Evolutionary conservation across 2,888 invertebrate genomes (phyloP).

Genomic region (Drosophila mayaguana): DNA sequence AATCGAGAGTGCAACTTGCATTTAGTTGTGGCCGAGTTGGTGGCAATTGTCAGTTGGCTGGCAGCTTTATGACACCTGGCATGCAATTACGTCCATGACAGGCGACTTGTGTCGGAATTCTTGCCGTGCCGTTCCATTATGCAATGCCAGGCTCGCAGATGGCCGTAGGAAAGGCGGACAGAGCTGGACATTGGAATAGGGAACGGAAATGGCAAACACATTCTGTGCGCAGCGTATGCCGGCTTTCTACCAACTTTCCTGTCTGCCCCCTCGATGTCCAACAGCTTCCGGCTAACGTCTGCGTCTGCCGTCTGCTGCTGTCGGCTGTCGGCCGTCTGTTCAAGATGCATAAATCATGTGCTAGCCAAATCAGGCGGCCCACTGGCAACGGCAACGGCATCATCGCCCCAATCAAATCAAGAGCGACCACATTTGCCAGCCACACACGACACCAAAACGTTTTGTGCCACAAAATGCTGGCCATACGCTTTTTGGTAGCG

Average conservation of each 20-base stretch:
- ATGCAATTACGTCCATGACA: constrained; percentile 55
- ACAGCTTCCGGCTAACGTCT: constrained; percentile 33
- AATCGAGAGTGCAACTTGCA: constrained; percentile 48
- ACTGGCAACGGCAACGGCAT: constrained; percentile 39
- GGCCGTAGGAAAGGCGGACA: background rate
- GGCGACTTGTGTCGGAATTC: constrained; percentile 29
- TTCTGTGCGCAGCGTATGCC: constrained; percentile 11
- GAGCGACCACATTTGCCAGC: constrained; percentile 47
- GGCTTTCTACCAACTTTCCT: constrained; percentile 32
- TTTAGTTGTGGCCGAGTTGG: constrained; percentile 21
- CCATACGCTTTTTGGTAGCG: constrained; percentile 69
- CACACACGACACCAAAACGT: constrained; percentile 53
- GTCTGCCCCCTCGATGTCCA: constrained; percentile 11
- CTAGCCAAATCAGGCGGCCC: constrained; percentile 33
- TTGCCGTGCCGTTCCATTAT: constrained; percentile 29
- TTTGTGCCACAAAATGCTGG: constrained; percentile 72
- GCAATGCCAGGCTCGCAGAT: constrained; percentile 25
- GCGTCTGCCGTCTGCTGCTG: background rate
- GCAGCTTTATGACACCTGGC: constrained; percentile 73
- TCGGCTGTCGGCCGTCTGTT: constrained; percentile 17
- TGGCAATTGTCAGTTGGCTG: constrained; percentile 47
- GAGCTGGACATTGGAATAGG: constrained; percentile 1
- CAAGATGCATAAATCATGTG: constrained; percentile 37
- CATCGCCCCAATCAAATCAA: constrained; percentile 48
- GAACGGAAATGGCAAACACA: constrained; percentile 28